Percentiles rank a stretch among this genome's conserved stretches.
phyloP scores from a whole-genome alignment of 2,888 invertebrate species.

The Pristionchus japonicus region DNA sequence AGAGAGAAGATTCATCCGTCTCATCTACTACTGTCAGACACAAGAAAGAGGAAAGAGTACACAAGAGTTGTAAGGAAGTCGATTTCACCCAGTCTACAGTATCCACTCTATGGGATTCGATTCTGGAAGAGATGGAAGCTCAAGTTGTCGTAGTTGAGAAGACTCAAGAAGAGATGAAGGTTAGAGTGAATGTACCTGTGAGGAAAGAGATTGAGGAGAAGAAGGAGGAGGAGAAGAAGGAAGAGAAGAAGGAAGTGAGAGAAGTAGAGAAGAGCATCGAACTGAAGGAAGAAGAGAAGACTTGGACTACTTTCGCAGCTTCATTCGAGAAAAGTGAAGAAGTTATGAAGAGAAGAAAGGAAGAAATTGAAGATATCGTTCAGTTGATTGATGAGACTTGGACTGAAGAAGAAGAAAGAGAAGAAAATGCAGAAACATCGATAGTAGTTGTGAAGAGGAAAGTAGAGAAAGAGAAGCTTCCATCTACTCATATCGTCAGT shows the following conservation, averaged over 20 bases:
- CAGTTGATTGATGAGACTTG: constrained; percentile 56
- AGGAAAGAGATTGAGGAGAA: constrained; percentile 19
- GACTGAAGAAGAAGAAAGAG: constrained; percentile 49
- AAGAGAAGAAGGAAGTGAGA: not conserved
- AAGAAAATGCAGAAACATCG: constrained; percentile 53
- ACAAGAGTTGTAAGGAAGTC: constrained; percentile 3
- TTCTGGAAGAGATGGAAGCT: constrained; percentile 65
- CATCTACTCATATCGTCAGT: constrained; percentile 59
- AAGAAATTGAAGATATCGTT: constrained; percentile 59
- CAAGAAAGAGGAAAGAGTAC: constrained; percentile 24
- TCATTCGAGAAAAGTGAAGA: constrained; percentile 30
- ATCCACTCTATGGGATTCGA: constrained; percentile 62
- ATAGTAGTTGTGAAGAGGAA: constrained; percentile 58
- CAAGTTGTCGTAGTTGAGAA: constrained; percentile 59
- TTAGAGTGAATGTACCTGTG: constrained; percentile 49
- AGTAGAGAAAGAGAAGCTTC: constrained; percentile 52
- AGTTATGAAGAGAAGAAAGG: constrained; percentile 48
- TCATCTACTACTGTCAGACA: constrained; percentile 11
- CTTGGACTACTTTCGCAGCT: constrained; percentile 25
- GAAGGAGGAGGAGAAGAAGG: not conserved
- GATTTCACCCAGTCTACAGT: constrained; percentile 41
- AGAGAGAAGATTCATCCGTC: not conserved
- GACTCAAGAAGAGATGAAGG: constrained; percentile 55
- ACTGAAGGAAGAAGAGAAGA: constrained; percentile 40
- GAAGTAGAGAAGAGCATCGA: constrained; percentile 32